Conservation (phyloP, 2,797 vertebrate genomes). For the Crocodylus rhombifer region DNA sequence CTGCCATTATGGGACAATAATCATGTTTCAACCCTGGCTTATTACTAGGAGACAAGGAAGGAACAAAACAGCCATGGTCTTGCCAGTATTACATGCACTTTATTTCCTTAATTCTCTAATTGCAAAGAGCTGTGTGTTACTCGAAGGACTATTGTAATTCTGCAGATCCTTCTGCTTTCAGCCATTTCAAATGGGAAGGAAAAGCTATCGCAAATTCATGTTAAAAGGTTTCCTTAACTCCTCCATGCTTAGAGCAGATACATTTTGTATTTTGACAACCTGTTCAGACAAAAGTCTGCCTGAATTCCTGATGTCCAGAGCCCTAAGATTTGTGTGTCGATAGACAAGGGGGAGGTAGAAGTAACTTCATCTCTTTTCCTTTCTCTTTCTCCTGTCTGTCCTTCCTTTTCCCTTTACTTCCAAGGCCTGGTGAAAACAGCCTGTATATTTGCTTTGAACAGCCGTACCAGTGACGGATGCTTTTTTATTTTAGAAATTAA, state of each 20-base stretch:
- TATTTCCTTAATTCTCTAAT: constrained; percentile 54
- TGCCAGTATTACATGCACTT: constrained; percentile 8
- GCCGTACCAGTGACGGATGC: neutral
- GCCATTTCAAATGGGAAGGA: constrained; percentile 30
- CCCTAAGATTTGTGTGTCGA: neutral
- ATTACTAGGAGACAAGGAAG: constrained; percentile 68
- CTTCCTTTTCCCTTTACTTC: neutral
- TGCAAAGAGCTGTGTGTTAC: constrained; percentile 39
- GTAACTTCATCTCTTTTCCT: neutral
- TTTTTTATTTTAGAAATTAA: constrained; percentile 42
- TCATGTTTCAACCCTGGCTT: constrained; percentile 64
- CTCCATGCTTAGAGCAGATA: neutral
- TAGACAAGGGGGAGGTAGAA: neutral
- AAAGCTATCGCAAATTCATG: neutral
- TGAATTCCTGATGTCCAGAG: neutral
- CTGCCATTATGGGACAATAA: constrained; percentile 67
- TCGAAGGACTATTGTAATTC: neutral
- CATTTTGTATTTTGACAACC: neutral
- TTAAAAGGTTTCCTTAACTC: neutral
- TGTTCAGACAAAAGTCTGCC: neutral
- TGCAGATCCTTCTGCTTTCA: neutral
- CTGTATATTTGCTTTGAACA: neutral
- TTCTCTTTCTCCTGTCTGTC: neutral
- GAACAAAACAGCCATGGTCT: constrained; percentile 63
- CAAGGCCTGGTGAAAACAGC: neutral